Base-by-base conservation (phyloP, 2,888 invertebrate species). In the Dicyrtomina minuta region DNA sequence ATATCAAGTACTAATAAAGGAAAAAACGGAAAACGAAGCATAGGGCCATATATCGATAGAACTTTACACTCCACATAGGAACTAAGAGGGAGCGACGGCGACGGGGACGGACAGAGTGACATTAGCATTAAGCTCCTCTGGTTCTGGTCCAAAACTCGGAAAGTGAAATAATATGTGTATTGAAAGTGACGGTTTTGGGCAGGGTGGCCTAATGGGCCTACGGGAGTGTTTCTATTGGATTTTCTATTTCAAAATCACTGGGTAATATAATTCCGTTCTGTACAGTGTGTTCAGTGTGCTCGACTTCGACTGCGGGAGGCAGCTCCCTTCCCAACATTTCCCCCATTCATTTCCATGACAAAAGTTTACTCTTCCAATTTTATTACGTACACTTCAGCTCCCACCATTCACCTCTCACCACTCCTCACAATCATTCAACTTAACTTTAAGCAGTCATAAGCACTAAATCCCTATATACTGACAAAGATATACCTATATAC, bases 141-240 rank as follows among this genome's bases (percentile, higher is more conserved):
- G n/a, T n/a, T n/a, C 33, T 33, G 33, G 33, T 33, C 33, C 33
- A 33, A n/a, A n/a, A n/a, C n/a, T n/a, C n/a, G n/a, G n/a, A n/a
- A n/a, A 33, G 33, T 33, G 33, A 33, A 33, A 33, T 33, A 33
- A 33, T 33, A 8, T 33, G 33, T 20, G 43, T 20, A 41, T 53
- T 55, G 33, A 26, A 43, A 26, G 53, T 65, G 53, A 41, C 49
- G 55, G 53, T 13, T 20, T 65, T 4, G 61, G n/a, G 53, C 53
- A 53, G 64, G 53, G 53, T 53, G 41, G 46, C 33, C 65, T 69
- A 65, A 65, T 65, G 69, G 68, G 64, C 51, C 65, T 64, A 59
- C 66, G 59, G 64, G 60, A 70, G 60, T 60, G 60, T 60, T 70
- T 70, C 70, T 60, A 70, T 70, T 70, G 70, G 66, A 70, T 70